A percentile compares a stretch with the other conserved stretches of the same genome.
These are phyloP conservation scores for Siniperca obscura DNA, from an alignment of 2,797 vertebrate species.

Conservation along the genomic window DNA sequence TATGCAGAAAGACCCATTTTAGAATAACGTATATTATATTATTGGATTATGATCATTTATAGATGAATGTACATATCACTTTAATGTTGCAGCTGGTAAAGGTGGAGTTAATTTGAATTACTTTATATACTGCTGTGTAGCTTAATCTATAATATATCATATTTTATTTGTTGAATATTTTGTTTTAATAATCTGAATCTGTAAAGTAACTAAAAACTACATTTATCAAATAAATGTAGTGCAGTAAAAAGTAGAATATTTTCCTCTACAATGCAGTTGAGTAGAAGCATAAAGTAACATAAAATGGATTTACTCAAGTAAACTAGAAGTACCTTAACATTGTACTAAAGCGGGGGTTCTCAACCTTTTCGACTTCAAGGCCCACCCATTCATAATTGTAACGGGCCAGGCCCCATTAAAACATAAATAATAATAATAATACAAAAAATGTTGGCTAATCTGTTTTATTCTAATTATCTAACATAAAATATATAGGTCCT, in stretches of 20 bases:
- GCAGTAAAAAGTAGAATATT: background rate
- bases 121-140: background rate
- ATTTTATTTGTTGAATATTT: background rate
- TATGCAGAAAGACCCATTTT: background rate
- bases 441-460: too few species aligned
- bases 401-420: too few species aligned
- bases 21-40: background rate
- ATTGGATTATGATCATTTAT: background rate
- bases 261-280: background rate
- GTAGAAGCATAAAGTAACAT: background rate
- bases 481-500: too few species aligned
- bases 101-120: background rate
- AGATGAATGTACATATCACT: background rate
- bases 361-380: too few species aligned
- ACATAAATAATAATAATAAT: too few species aligned
- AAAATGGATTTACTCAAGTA: background rate
- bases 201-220: too few species aligned
- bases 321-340: background rate
- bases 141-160: background rate
- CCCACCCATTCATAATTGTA: too few species aligned
- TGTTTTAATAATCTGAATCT: background rate
- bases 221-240: background rate
- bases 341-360: too few species aligned
- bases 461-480: too few species aligned
- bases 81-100: background rate